Percentiles rank a stretch among this genome's conserved stretches.
phyloP scores from a whole-genome alignment of 2,888 invertebrate genomes.

The Drosophila putrida region DNA sequence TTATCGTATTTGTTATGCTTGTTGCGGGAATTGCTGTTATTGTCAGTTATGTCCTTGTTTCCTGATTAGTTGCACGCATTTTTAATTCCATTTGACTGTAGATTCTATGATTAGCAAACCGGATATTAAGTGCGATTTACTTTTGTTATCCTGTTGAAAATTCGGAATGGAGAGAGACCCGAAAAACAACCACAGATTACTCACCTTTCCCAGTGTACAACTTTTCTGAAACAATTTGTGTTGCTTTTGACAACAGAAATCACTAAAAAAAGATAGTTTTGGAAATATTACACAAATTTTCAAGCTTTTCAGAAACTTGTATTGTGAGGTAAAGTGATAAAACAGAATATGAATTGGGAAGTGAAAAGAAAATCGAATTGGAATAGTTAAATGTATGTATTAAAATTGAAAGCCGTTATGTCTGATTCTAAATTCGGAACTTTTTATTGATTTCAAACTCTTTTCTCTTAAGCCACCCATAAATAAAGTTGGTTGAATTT shows the following conservation, averaged over 20 bases:
- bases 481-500: slow-evolving; percentile 2
- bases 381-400: too few species aligned
- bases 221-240: not conserved
- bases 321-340: too few species aligned
- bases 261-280: too few species aligned
- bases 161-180: not conserved
- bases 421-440: not conserved
- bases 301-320: too few species aligned
- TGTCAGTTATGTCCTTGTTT: slow-evolving; percentile 16
- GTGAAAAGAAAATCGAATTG: too few species aligned
- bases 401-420: too few species aligned
- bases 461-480: not conserved
- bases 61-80: slow-evolving; percentile 21
- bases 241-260: not conserved
- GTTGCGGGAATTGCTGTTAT: slow-evolving; percentile 15
- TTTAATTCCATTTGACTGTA: slow-evolving; percentile 32
- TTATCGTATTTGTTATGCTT: slow-evolving; percentile 10
- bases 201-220: not conserved
- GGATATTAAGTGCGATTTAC: slow-evolving; percentile 38
- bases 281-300: too few species aligned
- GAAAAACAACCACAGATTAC: not conserved
- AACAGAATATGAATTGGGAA: too few species aligned
- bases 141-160: not conserved
- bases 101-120: slow-evolving; percentile 36
- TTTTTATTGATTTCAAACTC: not conserved